phyloP scores from a whole-genome alignment of 2,113 vertebrate species.

The Atlantisia rogersi region DNA sequence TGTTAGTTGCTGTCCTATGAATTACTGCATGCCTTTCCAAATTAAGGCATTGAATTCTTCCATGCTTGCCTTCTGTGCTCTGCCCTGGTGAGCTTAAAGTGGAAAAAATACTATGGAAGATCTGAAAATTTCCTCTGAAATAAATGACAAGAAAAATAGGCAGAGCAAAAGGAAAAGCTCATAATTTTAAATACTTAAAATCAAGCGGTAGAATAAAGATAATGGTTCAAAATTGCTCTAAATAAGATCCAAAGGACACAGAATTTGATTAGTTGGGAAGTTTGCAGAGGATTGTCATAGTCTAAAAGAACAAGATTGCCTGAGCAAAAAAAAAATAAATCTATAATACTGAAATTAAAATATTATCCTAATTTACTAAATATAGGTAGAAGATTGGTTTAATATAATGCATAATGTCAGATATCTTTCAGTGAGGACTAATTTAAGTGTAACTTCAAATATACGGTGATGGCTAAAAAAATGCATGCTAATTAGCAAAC shows the following conservation, averaged over 20 bases:
- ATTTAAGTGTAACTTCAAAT: background rate
- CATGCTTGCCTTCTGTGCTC: background rate
- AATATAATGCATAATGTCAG: background rate
- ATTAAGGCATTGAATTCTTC: background rate
- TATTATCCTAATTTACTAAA: background rate
- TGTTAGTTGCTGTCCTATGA: background rate
- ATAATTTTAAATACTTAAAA: background rate
- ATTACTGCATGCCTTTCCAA: rapidly evolving
- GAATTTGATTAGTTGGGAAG: background rate
- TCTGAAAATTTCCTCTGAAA: background rate
- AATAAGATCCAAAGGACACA: background rate
- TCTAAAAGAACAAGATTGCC: background rate
- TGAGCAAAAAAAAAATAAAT: background rate
- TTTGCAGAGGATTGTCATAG: background rate
- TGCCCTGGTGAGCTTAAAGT: background rate
- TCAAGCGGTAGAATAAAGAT: background rate
- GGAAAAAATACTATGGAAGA: background rate
- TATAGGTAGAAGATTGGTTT: background rate
- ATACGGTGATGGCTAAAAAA: background rate
- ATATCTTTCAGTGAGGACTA: background rate
- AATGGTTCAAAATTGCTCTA: background rate
- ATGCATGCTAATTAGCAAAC: background rate
- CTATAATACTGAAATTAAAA: background rate
- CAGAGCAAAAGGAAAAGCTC: background rate
- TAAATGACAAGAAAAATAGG: background rate